Conservation (phyloP, 2,888 invertebrate genomes). For the Tridacna crocea region DNA sequence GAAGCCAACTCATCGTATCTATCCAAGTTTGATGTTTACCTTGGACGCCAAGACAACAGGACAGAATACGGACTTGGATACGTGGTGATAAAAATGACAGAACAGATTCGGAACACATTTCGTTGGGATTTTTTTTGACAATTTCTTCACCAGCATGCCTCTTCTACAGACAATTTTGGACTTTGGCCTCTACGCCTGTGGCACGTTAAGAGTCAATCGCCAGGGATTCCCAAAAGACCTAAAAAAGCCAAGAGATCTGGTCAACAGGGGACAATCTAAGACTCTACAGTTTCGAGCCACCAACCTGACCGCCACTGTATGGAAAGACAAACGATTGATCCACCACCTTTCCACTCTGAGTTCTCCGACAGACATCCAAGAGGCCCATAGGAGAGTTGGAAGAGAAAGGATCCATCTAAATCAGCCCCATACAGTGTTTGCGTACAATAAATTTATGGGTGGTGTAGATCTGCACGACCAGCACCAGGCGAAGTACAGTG, state of each 20-base stretch:
- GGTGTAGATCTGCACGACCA: slow-evolving; percentile 48
- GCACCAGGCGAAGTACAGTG: slow-evolving; percentile 16
- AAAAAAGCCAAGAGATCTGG: slow-evolving; percentile 37
- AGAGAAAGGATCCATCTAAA: background rate
- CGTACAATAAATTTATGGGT: slow-evolving; percentile 43
- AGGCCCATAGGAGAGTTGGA: slow-evolving; percentile 19
- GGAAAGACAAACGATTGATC: slow-evolving; percentile 34
- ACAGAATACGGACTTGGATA: slow-evolving; percentile 32
- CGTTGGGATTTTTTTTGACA: slow-evolving; percentile 27
- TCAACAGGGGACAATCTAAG: slow-evolving; percentile 24
- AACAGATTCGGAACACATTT: slow-evolving; percentile 27
- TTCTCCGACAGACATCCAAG: slow-evolving; percentile 10
- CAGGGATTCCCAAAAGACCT: slow-evolving; percentile 24
- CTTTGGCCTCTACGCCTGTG: slow-evolving; percentile 31
- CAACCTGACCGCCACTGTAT: slow-evolving; percentile 11
- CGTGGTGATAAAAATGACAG: slow-evolving; percentile 35
- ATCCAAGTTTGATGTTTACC: slow-evolving; percentile 29
- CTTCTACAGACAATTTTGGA: slow-evolving; percentile 22
- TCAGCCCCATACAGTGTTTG: slow-evolving; percentile 15
- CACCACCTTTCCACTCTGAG: slow-evolving; percentile 20
- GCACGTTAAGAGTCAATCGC: slow-evolving; percentile 34
- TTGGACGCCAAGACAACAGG: slow-evolving; percentile 22
- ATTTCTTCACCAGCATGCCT: slow-evolving; percentile 31
- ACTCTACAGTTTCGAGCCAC: slow-evolving; percentile 27
- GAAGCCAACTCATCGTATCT: slow-evolving; percentile 26